Percentiles rank a stretch among this genome's conserved stretches.
These are phyloP conservation scores for Ictidomys tridecemlineatus DNA, from an alignment of 2,113 vertebrate genomes.

Conservation along the genomic window DNA sequence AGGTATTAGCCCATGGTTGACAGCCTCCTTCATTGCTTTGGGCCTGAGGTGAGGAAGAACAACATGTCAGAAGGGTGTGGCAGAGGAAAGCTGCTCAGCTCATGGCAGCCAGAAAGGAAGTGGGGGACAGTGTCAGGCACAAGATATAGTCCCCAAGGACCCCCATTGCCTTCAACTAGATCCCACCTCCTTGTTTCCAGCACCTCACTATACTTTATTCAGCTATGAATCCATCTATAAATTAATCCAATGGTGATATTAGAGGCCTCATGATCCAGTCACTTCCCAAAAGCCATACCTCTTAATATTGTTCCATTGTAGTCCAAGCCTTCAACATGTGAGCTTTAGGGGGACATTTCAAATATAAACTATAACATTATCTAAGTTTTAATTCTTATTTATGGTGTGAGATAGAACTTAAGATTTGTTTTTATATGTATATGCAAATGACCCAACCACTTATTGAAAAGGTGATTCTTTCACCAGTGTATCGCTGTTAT, in stretches of 20 bases:
- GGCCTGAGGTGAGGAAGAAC: background rate
- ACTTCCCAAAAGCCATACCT: background rate
- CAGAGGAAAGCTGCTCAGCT: background rate
- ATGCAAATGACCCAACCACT: background rate
- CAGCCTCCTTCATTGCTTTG: background rate
- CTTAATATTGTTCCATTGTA: background rate
- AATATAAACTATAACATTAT: background rate
- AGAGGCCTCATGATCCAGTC: background rate
- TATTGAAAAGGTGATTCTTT: background rate
- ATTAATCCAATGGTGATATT: background rate
- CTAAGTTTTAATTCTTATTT: background rate
- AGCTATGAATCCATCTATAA: background rate
- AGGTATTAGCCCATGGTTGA: background rate
- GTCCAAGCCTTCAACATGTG: background rate
- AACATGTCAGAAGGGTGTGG: background rate
- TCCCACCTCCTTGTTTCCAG: background rate
- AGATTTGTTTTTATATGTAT: constrained; percentile 6
- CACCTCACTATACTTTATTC: background rate
- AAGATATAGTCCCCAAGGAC: background rate
- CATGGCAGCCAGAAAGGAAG: background rate
- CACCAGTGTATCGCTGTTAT: background rate
- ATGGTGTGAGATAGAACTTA: background rate
- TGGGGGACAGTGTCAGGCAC: too few species aligned
- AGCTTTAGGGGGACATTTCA: background rate
- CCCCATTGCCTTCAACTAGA: background rate